Conservation (phyloP, 2,797 vertebrate species). For the Geotrypetes seraphini region DNA sequence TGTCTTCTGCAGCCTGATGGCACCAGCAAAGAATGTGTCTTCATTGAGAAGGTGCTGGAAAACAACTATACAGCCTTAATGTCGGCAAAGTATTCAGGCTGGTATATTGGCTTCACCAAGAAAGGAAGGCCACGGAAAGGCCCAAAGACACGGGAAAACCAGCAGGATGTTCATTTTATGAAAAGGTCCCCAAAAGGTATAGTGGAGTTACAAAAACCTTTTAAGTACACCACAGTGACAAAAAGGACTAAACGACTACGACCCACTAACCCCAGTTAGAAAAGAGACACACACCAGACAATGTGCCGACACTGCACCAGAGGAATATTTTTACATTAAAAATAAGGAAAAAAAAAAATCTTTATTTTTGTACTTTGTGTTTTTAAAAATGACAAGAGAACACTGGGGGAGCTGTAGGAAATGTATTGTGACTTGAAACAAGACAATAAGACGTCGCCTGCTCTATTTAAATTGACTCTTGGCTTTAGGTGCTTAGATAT, state of each 20-base stretch:
- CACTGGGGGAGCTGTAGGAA: conserved; percentile 44
- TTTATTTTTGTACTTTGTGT: conserved; percentile 73
- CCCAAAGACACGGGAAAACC: conserved; percentile 73
- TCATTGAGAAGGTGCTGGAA: conserved; percentile 76
- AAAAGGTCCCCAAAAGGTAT: conserved; percentile 73
- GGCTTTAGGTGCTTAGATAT: conserved; percentile 53
- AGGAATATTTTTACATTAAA: conserved; percentile 75
- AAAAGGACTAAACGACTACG: conserved; percentile 70
- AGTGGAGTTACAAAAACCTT: conserved; percentile 65
- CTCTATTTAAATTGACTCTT: conserved; percentile 48
- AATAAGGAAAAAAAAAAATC: conserved; percentile 66
- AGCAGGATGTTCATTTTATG: conserved; percentile 82
- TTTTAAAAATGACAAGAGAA: conserved; percentile 51
- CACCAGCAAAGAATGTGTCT: conserved; percentile 73
- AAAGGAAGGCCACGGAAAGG: conserved; percentile 72
- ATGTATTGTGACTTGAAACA: conserved; percentile 58
- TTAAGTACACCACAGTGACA: conserved; percentile 77
- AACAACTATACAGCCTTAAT: conserved; percentile 81
- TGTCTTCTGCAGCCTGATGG: conserved; percentile 54
- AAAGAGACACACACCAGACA: conserved; percentile 16
- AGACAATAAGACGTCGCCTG: conserved; percentile 36
- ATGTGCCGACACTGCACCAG: conserved; percentile 51
- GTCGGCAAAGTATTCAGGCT: conserved; percentile 71
- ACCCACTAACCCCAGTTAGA: conserved; percentile 59
- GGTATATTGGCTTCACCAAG: conserved; percentile 82